Evolutionary conservation across 1,140 invertebrate species (phyloP).

Genomic region (Nylanderia fulva): DNA sequence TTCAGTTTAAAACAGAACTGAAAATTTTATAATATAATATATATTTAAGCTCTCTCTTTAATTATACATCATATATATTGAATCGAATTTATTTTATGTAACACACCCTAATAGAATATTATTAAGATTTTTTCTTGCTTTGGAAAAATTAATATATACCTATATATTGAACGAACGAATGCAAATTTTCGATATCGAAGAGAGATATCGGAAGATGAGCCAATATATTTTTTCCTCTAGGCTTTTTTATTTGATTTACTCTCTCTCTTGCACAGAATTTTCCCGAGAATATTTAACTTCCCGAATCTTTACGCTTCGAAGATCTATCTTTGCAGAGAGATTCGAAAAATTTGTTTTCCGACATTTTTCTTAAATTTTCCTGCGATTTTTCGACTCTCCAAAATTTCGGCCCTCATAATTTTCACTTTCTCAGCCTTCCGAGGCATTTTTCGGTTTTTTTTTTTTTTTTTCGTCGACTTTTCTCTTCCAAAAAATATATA

Average conservation of each 20-base stretch:
- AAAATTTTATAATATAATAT: too few species aligned
- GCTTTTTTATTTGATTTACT: not conserved
- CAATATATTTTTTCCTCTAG: not conserved
- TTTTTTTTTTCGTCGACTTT: too few species aligned
- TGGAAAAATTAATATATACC: too few species aligned
- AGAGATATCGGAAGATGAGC: not conserved
- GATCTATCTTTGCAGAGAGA: not conserved
- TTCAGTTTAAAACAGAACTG: too few species aligned
- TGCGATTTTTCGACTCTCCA: not conserved
- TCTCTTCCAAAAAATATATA: not conserved
- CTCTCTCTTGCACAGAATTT: not conserved
- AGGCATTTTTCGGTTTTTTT: not conserved
- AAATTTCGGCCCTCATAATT: not conserved
- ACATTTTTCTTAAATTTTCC: not conserved
- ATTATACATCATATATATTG: too few species aligned
- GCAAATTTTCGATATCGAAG: conserved; percentile 3
- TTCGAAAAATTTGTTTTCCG: not conserved
- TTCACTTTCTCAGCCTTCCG: not conserved
- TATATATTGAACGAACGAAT: conserved; percentile 19
- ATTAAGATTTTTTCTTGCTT: too few species aligned
- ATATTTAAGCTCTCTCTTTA: too few species aligned
- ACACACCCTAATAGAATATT: too few species aligned
- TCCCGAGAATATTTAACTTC: not conserved
- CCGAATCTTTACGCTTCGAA: not conserved
- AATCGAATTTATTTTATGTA: too few species aligned